Percentiles rank a stretch among this genome's conserved stretches.
phyloP scores from a whole-genome alignment of 35 echinoderm and acorn worm species.

The Hemicentrotus pulcherrimus region DNA sequence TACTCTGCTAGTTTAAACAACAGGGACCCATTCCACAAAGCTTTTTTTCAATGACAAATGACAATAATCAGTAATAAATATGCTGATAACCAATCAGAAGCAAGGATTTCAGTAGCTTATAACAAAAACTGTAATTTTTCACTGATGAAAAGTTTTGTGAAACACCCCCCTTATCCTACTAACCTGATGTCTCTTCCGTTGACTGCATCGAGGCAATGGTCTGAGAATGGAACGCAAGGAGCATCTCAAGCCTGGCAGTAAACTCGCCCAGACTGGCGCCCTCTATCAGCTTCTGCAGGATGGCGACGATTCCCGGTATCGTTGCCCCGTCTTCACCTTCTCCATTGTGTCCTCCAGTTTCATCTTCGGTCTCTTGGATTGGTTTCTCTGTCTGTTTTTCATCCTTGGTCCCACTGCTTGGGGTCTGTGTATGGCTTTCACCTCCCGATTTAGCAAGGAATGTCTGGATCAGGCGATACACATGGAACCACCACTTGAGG shows the following conservation, averaged over 20 bases:
- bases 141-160: too few species aligned
- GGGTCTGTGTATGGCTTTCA: background rate
- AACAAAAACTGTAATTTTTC: too few species aligned
- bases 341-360: background rate
- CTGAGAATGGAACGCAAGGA: constrained; percentile 83
- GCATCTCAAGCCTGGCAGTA: constrained; percentile 68
- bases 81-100: too few species aligned
- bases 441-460: background rate
- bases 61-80: too few species aligned
- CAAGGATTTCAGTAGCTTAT: too few species aligned
- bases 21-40: too few species aligned
- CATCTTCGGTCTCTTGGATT: background rate
- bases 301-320: constrained; percentile 33
- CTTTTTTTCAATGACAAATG: too few species aligned
- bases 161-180: background rate
- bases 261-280: constrained; percentile 83
- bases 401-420: constrained; percentile 16
- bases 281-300: constrained; percentile 93
- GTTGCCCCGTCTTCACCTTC: background rate
- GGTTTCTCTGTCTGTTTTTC: background rate
- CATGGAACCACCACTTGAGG: constrained; percentile 88
- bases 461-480: constrained; percentile 84
- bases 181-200: background rate
- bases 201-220: constrained; percentile 3
- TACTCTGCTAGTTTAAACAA: too few species aligned